Evolutionary conservation across 2,888 invertebrate genomes (phyloP).

Genomic region (Ichneumoninae sp.): DNA sequence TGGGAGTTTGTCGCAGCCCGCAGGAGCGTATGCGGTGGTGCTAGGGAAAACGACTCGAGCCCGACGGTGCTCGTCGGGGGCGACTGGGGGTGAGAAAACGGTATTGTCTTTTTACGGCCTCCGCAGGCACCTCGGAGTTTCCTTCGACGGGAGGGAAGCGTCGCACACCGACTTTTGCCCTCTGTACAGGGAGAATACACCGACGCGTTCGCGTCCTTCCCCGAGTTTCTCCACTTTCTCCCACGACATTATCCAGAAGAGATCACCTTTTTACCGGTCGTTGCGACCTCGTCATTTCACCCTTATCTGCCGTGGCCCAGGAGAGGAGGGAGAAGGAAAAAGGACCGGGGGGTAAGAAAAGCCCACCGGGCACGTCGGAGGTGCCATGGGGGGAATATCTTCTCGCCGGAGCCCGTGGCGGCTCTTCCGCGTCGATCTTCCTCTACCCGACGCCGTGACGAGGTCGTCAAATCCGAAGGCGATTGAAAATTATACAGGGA

Average conservation of each 20-base stretch:
- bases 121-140: slow-evolving; percentile 74
- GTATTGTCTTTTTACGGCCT: slow-evolving; percentile 83
- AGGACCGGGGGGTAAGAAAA: slow-evolving; percentile 64
- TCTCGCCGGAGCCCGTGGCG: slow-evolving; percentile 8
- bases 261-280: slow-evolving; percentile 84
- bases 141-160: slow-evolving; percentile 66
- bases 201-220: slow-evolving; percentile 19
- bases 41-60: slow-evolving; percentile 46
- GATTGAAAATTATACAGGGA: slow-evolving; percentile 85
- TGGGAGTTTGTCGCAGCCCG: slow-evolving; percentile 4
- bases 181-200: slow-evolving; percentile 28
- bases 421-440: slow-evolving; percentile 30
- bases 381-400: slow-evolving; percentile 22
- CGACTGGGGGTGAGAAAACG: slow-evolving; percentile 75
- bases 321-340: slow-evolving; percentile 69
- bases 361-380: slow-evolving; percentile 63
- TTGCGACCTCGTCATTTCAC: slow-evolving; percentile 84
- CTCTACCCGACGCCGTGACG: slow-evolving; percentile 76
- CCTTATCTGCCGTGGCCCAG: slow-evolving; percentile 80
- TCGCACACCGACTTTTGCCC: slow-evolving; percentile 56
- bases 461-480: slow-evolving; percentile 83
- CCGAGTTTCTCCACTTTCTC: slow-evolving; percentile 67
- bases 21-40: slow-evolving; percentile 31
- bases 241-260: slow-evolving; percentile 80
- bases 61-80: slow-evolving; percentile 63